phyloP scores from a whole-genome alignment of 2,797 vertebrate genomes.

The Dendrocincla tyrannina region DNA sequence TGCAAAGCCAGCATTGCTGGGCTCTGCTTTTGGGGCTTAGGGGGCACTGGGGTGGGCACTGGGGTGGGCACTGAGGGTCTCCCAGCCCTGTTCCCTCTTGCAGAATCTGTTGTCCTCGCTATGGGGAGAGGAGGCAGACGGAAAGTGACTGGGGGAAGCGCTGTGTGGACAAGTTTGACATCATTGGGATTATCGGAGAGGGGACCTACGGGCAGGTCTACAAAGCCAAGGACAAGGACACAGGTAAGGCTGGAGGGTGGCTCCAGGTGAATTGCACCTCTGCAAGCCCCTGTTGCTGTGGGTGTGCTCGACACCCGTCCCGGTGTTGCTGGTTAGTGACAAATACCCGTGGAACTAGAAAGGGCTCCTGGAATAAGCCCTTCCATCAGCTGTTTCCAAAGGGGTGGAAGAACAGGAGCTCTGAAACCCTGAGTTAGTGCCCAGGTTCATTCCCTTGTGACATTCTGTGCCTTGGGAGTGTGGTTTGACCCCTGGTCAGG shows the following conservation, averaged over 20 bases:
- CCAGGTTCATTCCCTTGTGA: neutral
- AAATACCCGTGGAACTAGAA: rapidly evolving
- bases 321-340: rapidly evolving
- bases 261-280: rapidly evolving
- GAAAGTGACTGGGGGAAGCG: conserved; percentile 98
- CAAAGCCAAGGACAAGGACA: conserved; percentile 99
- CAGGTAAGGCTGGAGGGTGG: conserved; percentile 74
- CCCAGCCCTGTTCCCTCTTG: neutral
- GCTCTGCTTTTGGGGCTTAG: too few relatives aligned
- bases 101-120: conserved; percentile 97
- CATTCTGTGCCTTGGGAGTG: rapidly evolving
- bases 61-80: neutral
- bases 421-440: neutral
- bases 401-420: neutral
- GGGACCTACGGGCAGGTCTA: conserved; percentile 99
- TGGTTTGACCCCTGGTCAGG: rapidly evolving
- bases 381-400: neutral
- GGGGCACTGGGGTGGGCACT: rapidly evolving
- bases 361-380: neutral
- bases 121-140: conserved; percentile 94
- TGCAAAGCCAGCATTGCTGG: rapidly evolving
- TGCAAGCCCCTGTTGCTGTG: too few relatives aligned
- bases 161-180: conserved; percentile 98
- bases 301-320: neutral
- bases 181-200: conserved; percentile 98